These are phyloP conservation scores for Melieria omissa DNA, from an alignment of 2,888 invertebrate species.

Conservation along the genomic window DNA sequence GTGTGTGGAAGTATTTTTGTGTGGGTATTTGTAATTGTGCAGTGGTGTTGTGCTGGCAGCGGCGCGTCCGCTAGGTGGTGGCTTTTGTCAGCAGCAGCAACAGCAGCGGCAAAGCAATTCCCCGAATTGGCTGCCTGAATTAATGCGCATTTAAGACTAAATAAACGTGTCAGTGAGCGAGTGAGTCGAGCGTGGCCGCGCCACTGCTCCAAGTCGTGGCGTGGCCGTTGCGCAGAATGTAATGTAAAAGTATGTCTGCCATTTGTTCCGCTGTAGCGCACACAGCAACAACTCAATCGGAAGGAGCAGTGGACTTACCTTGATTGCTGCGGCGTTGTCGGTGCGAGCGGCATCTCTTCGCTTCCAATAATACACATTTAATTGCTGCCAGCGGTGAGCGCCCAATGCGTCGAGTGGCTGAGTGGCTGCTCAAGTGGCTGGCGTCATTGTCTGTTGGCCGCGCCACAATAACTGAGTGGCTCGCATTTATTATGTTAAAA, in stretches of 20 bases:
- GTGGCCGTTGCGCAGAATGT: background rate
- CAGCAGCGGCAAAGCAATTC: slow-evolving; percentile 16
- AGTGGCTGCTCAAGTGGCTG: no score
- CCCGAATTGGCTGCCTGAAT: slow-evolving; percentile 43
- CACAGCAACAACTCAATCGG: background rate
- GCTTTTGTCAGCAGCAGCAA: slow-evolving; percentile 35
- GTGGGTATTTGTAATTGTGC: background rate
- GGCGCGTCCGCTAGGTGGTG: slow-evolving; percentile 40
- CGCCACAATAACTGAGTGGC: slow-evolving; percentile 13
- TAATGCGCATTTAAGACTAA: slow-evolving; percentile 49
- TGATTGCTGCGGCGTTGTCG: background rate
- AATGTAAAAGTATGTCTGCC: background rate
- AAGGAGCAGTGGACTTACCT: slow-evolving; percentile 11
- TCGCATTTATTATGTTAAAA: slow-evolving; percentile 28
- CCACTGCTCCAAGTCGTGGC: background rate
- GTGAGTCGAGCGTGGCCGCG: background rate
- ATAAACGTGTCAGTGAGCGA: slow-evolving; percentile 38
- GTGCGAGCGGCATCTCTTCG: no score
- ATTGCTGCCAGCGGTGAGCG: no score
- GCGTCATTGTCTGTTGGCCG: no score
- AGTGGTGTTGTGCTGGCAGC: slow-evolving; percentile 32
- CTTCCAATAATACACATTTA: no score
- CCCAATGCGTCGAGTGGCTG: no score
- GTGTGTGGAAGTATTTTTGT: background rate
- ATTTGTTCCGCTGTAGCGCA: slow-evolving; percentile 14